A percentile compares a stretch with the other conserved stretches of the same genome.
phyloP scores from a whole-genome alignment of 2,113 vertebrate species.

The Bagarius yarrelli region DNA sequence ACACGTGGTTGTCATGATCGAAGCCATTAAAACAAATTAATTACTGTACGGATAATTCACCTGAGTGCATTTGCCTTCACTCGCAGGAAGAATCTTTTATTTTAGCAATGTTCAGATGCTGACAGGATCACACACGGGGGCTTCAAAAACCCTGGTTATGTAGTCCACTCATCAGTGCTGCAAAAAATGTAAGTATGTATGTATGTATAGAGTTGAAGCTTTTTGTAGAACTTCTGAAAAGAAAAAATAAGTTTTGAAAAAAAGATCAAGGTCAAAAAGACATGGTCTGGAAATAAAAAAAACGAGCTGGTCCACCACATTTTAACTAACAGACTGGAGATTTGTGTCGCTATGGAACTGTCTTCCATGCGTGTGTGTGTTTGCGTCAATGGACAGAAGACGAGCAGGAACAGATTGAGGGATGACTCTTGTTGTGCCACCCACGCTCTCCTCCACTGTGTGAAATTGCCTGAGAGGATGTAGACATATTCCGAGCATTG shows the following conservation, averaged over 20 bases:
- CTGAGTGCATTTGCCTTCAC: conserved; percentile 70
- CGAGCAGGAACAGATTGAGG: conserved; percentile 27
- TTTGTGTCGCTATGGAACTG: conserved; percentile 16
- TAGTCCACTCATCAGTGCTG: conserved; percentile 40
- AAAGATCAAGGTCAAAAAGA: neutral
- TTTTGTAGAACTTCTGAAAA: neutral
- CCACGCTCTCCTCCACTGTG: conserved; percentile 72
- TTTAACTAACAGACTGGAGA: neutral
- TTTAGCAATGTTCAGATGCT: conserved; percentile 58
- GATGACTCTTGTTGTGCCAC: conserved; percentile 59
- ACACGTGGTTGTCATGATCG: conserved; percentile 68
- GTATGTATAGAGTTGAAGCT: neutral
- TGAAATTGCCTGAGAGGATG: conserved; percentile 80
- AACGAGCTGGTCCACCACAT: neutral
- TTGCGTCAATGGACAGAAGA: conserved; percentile 62
- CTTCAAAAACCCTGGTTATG: conserved; percentile 47
- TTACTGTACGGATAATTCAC: conserved; percentile 70
- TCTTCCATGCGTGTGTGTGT: conserved; percentile 17
- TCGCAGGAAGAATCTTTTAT: conserved; percentile 65
- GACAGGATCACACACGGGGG: conserved; percentile 27
- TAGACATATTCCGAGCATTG: conserved; percentile 81
- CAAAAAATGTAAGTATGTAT: neutral
- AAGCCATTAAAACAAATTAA: conserved; percentile 76
- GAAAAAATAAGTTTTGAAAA: neutral
- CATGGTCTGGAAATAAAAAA: neutral